phyloP scores from a whole-genome alignment of 2,113 vertebrate genomes.

The Corythaixoides concolor region DNA sequence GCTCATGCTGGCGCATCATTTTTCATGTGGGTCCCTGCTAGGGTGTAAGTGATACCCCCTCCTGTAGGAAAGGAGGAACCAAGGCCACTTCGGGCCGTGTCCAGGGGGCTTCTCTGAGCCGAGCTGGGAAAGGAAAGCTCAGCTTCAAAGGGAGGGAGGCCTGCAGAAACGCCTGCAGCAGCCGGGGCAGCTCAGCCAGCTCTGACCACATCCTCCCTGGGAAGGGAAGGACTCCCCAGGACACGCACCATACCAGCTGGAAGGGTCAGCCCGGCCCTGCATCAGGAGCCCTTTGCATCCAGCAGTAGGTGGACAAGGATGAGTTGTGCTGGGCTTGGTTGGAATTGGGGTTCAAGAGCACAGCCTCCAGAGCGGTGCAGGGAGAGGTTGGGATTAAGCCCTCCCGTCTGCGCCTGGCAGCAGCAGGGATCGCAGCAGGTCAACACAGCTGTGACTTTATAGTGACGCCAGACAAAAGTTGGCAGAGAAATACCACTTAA shows the following conservation, averaged over 20 bases:
- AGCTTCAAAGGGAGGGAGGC: background rate
- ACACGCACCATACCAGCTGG: background rate
- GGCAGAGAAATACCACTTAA: constrained; percentile 46
- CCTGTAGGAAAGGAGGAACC: background rate
- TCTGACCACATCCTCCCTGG: background rate
- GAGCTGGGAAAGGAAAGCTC: background rate
- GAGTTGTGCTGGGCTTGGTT: background rate
- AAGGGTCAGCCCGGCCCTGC: background rate
- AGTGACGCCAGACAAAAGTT: constrained; percentile 13
- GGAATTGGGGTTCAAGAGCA: background rate
- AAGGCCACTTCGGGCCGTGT: background rate
- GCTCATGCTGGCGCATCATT: background rate
- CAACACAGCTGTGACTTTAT: background rate
- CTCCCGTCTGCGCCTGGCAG: background rate
- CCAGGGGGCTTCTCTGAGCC: background rate
- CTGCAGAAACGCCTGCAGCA: background rate
- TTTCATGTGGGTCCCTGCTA: background rate
- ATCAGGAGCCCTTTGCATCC: background rate
- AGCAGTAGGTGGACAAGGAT: background rate
- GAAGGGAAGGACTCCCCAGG: background rate
- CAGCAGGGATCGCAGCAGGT: background rate
- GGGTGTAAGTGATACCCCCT: constrained; percentile 2
- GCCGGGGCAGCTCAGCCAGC: fast-evolving
- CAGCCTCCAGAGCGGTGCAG: background rate
- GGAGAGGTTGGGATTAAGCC: background rate